Evolutionary conservation across 1,140 invertebrate species (phyloP).

Genomic region (Sycophila sp.): DNA sequence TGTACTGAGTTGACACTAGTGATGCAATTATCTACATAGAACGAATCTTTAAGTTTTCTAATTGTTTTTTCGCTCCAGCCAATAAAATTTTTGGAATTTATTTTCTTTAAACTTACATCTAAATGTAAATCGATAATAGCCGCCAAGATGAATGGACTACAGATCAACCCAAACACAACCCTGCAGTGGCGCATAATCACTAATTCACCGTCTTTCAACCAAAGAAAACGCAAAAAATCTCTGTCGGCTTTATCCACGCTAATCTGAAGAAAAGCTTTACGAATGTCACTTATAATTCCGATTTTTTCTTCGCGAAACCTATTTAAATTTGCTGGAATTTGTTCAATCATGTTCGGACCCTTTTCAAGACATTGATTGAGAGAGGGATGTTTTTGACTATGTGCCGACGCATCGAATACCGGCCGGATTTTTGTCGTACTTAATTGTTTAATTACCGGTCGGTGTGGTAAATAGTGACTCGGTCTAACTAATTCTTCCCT

Average conservation of each 20-base stretch:
- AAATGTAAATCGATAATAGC: background rate
- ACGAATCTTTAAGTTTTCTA: background rate
- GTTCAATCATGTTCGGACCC: constrained; percentile 56
- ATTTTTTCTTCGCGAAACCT: constrained; percentile 42
- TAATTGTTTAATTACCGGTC: constrained; percentile 31
- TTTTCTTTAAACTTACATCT: background rate
- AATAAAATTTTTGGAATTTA: too few species aligned
- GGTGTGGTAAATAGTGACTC: constrained; percentile 35
- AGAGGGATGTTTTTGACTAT: background rate
- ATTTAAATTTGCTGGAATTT: constrained; percentile 51
- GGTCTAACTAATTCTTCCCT: background rate
- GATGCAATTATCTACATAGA: constrained; percentile 13
- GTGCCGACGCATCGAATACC: constrained; percentile 42
- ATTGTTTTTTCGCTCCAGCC: background rate
- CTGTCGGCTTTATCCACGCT: background rate
- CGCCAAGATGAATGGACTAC: background rate
- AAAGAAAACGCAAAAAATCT: background rate
- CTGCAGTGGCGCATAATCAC: background rate
- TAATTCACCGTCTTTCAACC: background rate
- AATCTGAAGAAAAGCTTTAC: background rate
- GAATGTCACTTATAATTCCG: background rate
- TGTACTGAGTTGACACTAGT: background rate
- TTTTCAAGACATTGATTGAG: constrained; percentile 39
- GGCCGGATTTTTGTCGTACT: constrained; percentile 38
- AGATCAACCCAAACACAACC: background rate